Percentiles rank a stretch among this genome's conserved stretches.
Conservation (phyloP, 2,888 invertebrate genomes). For the Eilema caniola region DNA sequence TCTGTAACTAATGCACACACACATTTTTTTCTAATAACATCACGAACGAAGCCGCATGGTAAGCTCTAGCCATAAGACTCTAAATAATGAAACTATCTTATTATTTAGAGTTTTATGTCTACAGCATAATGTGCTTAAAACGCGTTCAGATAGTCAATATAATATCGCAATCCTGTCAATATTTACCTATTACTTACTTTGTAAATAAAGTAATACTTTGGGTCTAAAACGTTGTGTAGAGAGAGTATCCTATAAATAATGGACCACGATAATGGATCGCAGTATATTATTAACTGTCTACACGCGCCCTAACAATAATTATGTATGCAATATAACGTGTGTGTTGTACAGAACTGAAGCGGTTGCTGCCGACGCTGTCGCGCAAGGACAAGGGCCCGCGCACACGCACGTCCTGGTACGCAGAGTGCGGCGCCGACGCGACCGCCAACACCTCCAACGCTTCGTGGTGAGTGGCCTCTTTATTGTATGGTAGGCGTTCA, state of each 20-base stretch:
- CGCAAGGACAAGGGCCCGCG: constrained; percentile 81
- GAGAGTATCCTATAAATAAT: too few species aligned
- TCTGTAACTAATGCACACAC: neutral
- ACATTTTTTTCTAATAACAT: neutral
- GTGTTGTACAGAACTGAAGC: constrained; percentile 74
- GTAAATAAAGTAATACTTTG: too few species aligned
- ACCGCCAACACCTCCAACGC: constrained; percentile 71
- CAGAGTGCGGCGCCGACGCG: constrained; percentile 87
- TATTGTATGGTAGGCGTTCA: neutral
- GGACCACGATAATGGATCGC: neutral
- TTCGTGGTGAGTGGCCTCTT: constrained; percentile 71
- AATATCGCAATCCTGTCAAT: too few species aligned
- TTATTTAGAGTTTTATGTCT: too few species aligned
- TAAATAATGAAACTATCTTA: too few species aligned
- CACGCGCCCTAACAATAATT: neutral
- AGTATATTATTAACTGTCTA: neutral
- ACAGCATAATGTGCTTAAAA: too few species aligned
- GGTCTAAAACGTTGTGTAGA: too few species aligned
- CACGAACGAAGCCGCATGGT: neutral
- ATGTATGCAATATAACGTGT: constrained; percentile 10
- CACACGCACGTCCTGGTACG: constrained; percentile 89
- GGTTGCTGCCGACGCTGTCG: constrained; percentile 78
- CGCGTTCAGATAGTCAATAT: too few species aligned
- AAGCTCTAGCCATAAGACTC: neutral
- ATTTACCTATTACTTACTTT: too few species aligned